A percentile compares a stretch with the other conserved stretches of the same genome.
Conservation (phyloP, 2,797 vertebrate genomes). For the Rhadinocentrus ornatus region DNA sequence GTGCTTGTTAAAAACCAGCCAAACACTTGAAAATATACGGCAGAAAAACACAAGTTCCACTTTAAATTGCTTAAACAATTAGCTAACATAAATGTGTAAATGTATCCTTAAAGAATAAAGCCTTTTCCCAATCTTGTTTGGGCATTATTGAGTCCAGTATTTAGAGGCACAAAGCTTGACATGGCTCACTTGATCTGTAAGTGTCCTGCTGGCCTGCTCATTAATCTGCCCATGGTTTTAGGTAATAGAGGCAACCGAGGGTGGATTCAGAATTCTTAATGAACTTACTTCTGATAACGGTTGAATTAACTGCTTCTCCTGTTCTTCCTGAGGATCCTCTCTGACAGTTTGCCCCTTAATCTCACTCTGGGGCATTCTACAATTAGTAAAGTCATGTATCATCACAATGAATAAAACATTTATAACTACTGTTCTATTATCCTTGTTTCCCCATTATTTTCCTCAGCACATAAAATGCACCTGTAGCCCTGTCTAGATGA, state of each 20-base stretch:
- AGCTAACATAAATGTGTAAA: neutral
- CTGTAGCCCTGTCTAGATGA: slow-evolving; percentile 20
- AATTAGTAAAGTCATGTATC: slow-evolving; percentile 50
- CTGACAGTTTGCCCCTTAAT: slow-evolving; percentile 38
- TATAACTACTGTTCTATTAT: slow-evolving; percentile 54
- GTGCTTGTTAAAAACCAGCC: neutral
- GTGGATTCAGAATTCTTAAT: slow-evolving; percentile 10
- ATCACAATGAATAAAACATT: slow-evolving; percentile 43
- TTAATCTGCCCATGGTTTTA: slow-evolving; percentile 19
- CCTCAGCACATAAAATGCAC: slow-evolving; percentile 42
- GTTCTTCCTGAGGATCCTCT: slow-evolving; percentile 35
- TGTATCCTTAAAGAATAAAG: neutral
- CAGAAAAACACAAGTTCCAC: neutral
- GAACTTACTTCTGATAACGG: slow-evolving; percentile 14
- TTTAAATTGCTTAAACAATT: neutral
- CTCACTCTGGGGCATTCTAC: slow-evolving; percentile 29
- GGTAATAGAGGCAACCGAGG: slow-evolving; percentile 7
- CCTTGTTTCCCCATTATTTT: slow-evolving; percentile 22
- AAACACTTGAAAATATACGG: too few relatives aligned
- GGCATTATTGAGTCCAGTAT: neutral
- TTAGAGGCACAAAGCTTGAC: neutral
- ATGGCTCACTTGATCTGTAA: slow-evolving; percentile 12
- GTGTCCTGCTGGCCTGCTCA: slow-evolving; percentile 9
- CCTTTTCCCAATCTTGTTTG: neutral
- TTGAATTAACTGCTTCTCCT: slow-evolving; percentile 17